These are phyloP conservation scores for Troides helena DNA, from an alignment of 2,888 invertebrate genomes.

Conservation along the genomic window DNA sequence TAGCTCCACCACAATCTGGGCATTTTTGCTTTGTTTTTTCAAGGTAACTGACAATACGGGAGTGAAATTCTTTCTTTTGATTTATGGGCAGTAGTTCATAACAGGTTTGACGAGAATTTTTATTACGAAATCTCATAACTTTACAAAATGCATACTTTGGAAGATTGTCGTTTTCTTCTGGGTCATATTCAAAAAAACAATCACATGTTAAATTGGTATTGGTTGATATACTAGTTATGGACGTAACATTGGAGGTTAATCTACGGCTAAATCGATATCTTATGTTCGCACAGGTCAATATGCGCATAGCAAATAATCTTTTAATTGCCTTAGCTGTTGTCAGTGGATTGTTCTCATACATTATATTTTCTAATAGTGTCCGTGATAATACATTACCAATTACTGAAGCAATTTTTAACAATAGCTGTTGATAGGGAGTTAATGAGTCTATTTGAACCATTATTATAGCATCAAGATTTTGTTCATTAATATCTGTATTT, in stretches of 20 bases:
- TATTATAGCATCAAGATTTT: slow-evolving; percentile 71
- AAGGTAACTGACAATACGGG: slow-evolving; percentile 71
- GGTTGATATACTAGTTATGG: slow-evolving; percentile 35
- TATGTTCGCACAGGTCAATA: slow-evolving; percentile 76
- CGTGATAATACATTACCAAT: slow-evolving; percentile 79
- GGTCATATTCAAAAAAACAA: slow-evolving; percentile 63
- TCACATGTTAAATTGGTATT: slow-evolving; percentile 52
- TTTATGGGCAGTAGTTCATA: slow-evolving; percentile 77
- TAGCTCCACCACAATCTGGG: slow-evolving; percentile 67
- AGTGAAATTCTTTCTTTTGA: slow-evolving; percentile 79
- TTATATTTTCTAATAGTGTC: slow-evolving; percentile 73
- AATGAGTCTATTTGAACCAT: slow-evolving; percentile 80
- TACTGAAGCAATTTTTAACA: slow-evolving; percentile 81
- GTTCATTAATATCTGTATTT: slow-evolving; percentile 59
- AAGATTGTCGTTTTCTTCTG: slow-evolving; percentile 53
- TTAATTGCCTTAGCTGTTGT: slow-evolving; percentile 76
- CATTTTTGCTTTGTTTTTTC: slow-evolving; percentile 76
- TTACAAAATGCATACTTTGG: slow-evolving; percentile 81
- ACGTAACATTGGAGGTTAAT: slow-evolving; percentile 36
- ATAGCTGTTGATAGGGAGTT: slow-evolving; percentile 80
- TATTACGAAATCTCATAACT: slow-evolving; percentile 77
- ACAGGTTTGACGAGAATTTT: slow-evolving; percentile 71
- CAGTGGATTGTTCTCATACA: slow-evolving; percentile 74
- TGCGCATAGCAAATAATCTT: slow-evolving; percentile 75
- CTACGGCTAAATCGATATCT: slow-evolving; percentile 41